Percentiles rank a stretch among this genome's conserved stretches.
Evolutionary conservation across 2,888 invertebrate genomes (phyloP).

Genomic region (Drosophila percnosoma): DNA sequence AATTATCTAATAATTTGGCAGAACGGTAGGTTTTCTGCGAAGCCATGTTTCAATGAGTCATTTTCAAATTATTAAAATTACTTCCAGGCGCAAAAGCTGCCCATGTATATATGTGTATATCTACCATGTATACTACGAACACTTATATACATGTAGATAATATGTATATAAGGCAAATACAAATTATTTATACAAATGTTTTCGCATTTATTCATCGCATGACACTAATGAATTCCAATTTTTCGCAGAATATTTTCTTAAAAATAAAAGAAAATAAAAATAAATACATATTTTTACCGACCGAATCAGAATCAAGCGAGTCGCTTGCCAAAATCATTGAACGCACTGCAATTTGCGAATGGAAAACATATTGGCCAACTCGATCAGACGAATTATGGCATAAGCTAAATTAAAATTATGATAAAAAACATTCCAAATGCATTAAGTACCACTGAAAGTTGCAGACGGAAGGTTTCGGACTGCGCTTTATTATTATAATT

Average conservation of each 20-base stretch:
- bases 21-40: not conserved
- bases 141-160: not conserved
- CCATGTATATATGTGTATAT: not conserved
- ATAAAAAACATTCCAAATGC: not conserved
- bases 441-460: not conserved
- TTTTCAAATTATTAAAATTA: constrained; percentile 26
- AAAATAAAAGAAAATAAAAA: constrained; percentile 13
- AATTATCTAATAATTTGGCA: constrained; percentile 13
- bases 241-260: constrained; percentile 18
- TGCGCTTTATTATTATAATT: not conserved
- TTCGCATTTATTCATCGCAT: constrained; percentile 41
- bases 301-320: not conserved
- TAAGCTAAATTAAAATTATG: not conserved
- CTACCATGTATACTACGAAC: not conserved
- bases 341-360: constrained; percentile 1
- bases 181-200: constrained; percentile 63
- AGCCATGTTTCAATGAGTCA: constrained; percentile 17
- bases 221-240: constrained; percentile 62
- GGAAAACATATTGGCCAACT: not conserved
- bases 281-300: constrained; percentile 6
- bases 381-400: constrained; percentile 4
- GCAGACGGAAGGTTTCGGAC: not conserved
- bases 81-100: constrained; percentile 1
- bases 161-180: constrained; percentile 15
- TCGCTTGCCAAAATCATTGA: constrained; percentile 20